Percentiles rank a stretch among this genome's conserved stretches.
Conservation (phyloP, 2,797 vertebrate genomes). For the Natrix natrix region DNA sequence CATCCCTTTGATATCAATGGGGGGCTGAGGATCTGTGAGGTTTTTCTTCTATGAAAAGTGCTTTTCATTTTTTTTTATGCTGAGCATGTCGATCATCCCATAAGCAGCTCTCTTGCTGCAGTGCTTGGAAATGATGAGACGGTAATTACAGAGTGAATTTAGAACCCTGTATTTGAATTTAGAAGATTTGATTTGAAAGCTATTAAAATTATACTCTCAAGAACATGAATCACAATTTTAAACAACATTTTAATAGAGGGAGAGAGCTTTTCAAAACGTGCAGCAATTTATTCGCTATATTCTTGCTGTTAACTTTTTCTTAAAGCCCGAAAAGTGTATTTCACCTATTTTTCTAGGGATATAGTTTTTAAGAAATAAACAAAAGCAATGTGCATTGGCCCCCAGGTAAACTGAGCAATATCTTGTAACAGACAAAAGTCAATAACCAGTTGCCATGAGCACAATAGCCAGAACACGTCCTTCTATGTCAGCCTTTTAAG, state of each 20-base stretch:
- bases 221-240: slow-evolving; percentile 8
- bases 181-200: slow-evolving; percentile 10
- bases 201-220: slow-evolving; percentile 6
- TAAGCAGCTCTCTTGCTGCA: neutral
- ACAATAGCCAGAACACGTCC: neutral
- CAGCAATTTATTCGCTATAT: neutral
- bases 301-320: neutral
- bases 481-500: neutral
- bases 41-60: neutral
- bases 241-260: slow-evolving; percentile 9
- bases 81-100: neutral
- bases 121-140: neutral
- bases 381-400: neutral
- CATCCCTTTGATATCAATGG: neutral
- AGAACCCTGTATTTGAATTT: slow-evolving; percentile 6
- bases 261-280: neutral
- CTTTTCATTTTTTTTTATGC: neutral
- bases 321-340: neutral
- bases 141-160: slow-evolving; percentile 9
- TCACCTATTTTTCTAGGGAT: neutral
- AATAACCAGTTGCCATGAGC: neutral
- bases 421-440: neutral
- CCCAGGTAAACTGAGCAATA: slow-evolving; percentile 1
- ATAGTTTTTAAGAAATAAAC: neutral
- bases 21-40: neutral